Evolutionary conservation across 2,113 vertebrate species (phyloP), one percentile per base, ranked within the genome.

Genomic region (Ceuthmochares aereus): DNA sequence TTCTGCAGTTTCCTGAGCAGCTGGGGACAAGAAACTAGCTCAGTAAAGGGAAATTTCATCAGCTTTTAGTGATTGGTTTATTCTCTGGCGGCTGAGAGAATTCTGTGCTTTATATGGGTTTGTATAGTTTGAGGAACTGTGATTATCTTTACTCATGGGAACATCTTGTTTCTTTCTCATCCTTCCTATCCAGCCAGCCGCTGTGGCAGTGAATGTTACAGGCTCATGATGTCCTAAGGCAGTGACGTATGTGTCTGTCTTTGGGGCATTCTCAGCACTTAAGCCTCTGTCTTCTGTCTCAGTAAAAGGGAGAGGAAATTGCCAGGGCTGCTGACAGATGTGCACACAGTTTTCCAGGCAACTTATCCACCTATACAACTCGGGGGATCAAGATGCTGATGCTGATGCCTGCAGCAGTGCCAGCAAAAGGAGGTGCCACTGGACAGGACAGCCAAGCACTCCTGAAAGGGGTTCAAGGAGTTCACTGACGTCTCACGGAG

Each of bases 401-500:
- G 51, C 17, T 64, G 69, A 63, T 42, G 81, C 82, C 37, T 32
- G 15, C 49, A 81, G 63, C 36, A 12, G 13, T 12, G 64, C 20
- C 52, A 40, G 58, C 58, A 56, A 70, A 36, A 82, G 70, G 70
- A 86, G 70, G 11, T 59, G 49, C 54, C 80, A 26, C 22, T 20
- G 25, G 43, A 19, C 45, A 1, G 2, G 58, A 15, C 5, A 32
- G 40, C 26, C 45, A 11, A 15, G 40, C 9, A 1, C 43, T 21
- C 11, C 67, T 36, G 59, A 21, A 37, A 30, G 8, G 62, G 25
- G 5, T 7, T n/a, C 30, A 4, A 19, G 9, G 40, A 45, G 29
- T 7, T 37, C 47, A 2, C 34, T 9, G 16, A 21, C 0, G 0
- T 47, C 62, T 37, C 43, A 20, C 20, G 34, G 59, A 64, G 2